Conservation (phyloP, 2,797 vertebrate genomes). For the Sebastes baramenuke region DNA sequence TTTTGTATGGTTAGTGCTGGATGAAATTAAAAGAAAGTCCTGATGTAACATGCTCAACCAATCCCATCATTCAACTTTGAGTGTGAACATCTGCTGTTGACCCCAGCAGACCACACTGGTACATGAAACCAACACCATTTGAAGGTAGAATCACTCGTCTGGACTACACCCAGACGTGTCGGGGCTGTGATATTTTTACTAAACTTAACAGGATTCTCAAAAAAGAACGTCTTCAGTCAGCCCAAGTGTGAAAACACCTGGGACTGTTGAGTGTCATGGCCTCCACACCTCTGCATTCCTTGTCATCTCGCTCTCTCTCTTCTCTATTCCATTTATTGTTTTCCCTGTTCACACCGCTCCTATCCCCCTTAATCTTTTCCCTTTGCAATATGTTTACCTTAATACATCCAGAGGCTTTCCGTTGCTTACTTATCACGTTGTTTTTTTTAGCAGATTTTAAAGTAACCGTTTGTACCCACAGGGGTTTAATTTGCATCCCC, state of each 20-base stretch:
- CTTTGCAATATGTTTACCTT: slow-evolving; percentile 11
- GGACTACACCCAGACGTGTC: neutral
- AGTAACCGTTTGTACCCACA: slow-evolving; percentile 1
- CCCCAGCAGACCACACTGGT: neutral
- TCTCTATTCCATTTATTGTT: neutral
- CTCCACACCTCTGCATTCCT: neutral
- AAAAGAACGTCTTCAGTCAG: neutral
- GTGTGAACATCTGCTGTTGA: neutral
- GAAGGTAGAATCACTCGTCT: neutral
- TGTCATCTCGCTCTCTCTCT: neutral
- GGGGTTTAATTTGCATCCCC: slow-evolving; percentile 43
- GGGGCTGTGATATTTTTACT: neutral
- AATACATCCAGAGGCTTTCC: neutral
- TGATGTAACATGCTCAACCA: neutral
- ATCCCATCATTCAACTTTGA: neutral
- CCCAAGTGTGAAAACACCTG: neutral
- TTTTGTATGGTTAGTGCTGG: neutral
- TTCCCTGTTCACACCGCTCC: neutral
- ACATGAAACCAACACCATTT: neutral
- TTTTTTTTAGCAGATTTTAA: slow-evolving; percentile 11
- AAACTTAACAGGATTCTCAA: neutral
- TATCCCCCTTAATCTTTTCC: neutral
- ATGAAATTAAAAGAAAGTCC: neutral
- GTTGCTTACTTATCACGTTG: neutral
- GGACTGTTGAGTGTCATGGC: neutral